A percentile compares a stretch with the other conserved stretches of the same genome.
Evolutionary conservation across 2,888 invertebrate species (phyloP).

Genomic region (Muschampia plurimacula): DNA sequence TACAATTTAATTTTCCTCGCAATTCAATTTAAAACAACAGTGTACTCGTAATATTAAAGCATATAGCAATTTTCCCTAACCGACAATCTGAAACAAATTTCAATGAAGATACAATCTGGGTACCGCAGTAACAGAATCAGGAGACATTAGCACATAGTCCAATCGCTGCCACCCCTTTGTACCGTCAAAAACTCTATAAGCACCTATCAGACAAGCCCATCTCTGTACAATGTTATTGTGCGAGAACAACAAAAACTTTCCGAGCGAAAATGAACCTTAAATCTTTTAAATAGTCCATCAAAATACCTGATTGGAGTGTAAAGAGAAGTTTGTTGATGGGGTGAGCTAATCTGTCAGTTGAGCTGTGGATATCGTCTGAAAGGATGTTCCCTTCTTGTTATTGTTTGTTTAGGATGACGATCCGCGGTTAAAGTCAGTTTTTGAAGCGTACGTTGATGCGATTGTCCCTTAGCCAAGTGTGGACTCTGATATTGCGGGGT

Average conservation of each 20-base stretch:
- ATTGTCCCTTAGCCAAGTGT: constrained; percentile 74
- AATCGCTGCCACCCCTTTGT: constrained; percentile 69
- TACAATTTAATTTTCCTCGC: background rate
- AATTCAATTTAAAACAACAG: background rate
- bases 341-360: constrained; percentile 83
- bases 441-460: constrained; percentile 81
- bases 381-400: constrained; percentile 77
- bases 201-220: constrained; percentile 64
- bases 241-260: background rate
- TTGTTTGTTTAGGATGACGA: constrained; percentile 85
- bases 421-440: constrained; percentile 78
- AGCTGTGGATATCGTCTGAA: constrained; percentile 82
- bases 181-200: constrained; percentile 78
- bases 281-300: constrained; percentile 12
- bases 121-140: constrained; percentile 28
- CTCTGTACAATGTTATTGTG: constrained; percentile 32
- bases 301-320: constrained; percentile 44
- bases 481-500: constrained; percentile 24
- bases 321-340: constrained; percentile 64
- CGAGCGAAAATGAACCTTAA: constrained; percentile 22
- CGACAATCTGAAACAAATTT: constrained; percentile 23
- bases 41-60: background rate
- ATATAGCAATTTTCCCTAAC: background rate
- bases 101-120: constrained; percentile 31
- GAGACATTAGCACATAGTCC: constrained; percentile 65